Conservation (phyloP, 2,888 invertebrate genomes). For the Mechanitis mazaeus region DNA sequence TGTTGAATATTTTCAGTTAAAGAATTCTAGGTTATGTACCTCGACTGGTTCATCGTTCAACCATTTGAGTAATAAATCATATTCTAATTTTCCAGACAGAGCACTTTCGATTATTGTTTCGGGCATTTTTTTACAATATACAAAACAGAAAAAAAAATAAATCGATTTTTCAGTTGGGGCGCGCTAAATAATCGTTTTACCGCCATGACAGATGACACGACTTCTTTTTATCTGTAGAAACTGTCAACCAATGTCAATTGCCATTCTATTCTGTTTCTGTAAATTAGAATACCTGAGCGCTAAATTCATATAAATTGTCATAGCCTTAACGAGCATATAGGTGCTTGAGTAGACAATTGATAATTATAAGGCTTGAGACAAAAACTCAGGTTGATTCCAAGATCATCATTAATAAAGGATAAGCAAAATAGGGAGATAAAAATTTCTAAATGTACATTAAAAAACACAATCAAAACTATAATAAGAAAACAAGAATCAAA, state of each 20-base stretch:
- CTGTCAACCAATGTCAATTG: background rate
- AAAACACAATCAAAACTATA: too few relatives aligned
- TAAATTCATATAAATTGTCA: too few relatives aligned
- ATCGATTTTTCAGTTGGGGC: slow-evolving; percentile 40
- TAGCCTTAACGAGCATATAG: too few relatives aligned
- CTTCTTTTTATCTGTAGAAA: slow-evolving; percentile 5
- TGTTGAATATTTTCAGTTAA: slow-evolving; percentile 25
- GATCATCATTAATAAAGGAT: too few relatives aligned
- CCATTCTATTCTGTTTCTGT: background rate
- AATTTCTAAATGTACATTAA: too few relatives aligned
- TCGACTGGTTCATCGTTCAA: slow-evolving; percentile 56
- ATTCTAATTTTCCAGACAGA: slow-evolving; percentile 59
- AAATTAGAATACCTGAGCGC: too few relatives aligned
- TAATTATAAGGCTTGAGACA: too few relatives aligned
- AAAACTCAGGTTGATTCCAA: too few relatives aligned
- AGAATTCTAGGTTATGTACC: slow-evolving; percentile 55
- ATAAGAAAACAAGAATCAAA: too few relatives aligned
- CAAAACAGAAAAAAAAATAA: slow-evolving; percentile 32
- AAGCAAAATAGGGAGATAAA: too few relatives aligned
- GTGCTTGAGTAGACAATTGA: too few relatives aligned
- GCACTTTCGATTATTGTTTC: slow-evolving; percentile 68
- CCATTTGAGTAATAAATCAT: slow-evolving; percentile 62
- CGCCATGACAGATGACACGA: slow-evolving; percentile 27
- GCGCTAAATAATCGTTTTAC: slow-evolving; percentile 22
- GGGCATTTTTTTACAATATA: slow-evolving; percentile 51